phyloP scores from a whole-genome alignment of 2,888 invertebrate genomes.

The Gerris lacustris region DNA sequence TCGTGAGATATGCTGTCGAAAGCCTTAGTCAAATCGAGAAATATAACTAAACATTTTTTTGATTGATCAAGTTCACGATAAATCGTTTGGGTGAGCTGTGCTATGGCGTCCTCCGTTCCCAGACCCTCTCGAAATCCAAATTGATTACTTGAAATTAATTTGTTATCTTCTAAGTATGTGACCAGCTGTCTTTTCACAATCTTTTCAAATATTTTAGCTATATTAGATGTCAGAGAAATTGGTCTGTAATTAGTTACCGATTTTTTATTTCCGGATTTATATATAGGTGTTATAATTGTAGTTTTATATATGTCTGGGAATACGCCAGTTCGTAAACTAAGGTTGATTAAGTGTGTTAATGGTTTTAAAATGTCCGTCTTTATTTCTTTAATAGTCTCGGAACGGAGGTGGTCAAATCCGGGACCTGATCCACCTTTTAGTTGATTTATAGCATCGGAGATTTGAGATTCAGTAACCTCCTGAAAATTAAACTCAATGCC shows the following conservation, averaged over 20 bases:
- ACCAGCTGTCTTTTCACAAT: constrained; percentile 9
- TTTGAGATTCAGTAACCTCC: not conserved
- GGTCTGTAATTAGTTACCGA: constrained; percentile 12
- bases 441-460: constrained; percentile 7
- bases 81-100: too few relatives aligned
- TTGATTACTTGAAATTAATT: constrained; percentile 7
- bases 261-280: constrained; percentile 9
- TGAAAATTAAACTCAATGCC: not conserved
- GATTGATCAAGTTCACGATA: too few relatives aligned
- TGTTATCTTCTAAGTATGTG: constrained; percentile 9
- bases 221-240: constrained; percentile 15
- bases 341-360: constrained; percentile 9
- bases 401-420: constrained; percentile 12
- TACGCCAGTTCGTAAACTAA: constrained; percentile 6
- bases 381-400: constrained; percentile 10
- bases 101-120: too few relatives aligned
- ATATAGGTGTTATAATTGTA: constrained; percentile 10
- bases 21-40: too few relatives aligned
- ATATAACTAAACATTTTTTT: too few relatives aligned
- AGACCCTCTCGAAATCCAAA: too few relatives aligned
- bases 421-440: constrained; percentile 17
- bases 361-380: constrained; percentile 9
- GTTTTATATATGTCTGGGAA: constrained; percentile 13
- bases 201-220: constrained; percentile 14
- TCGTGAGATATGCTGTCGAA: too few relatives aligned